Conservation (phyloP, 1,140 invertebrate species). For the Drosophila parabipectinata region DNA sequence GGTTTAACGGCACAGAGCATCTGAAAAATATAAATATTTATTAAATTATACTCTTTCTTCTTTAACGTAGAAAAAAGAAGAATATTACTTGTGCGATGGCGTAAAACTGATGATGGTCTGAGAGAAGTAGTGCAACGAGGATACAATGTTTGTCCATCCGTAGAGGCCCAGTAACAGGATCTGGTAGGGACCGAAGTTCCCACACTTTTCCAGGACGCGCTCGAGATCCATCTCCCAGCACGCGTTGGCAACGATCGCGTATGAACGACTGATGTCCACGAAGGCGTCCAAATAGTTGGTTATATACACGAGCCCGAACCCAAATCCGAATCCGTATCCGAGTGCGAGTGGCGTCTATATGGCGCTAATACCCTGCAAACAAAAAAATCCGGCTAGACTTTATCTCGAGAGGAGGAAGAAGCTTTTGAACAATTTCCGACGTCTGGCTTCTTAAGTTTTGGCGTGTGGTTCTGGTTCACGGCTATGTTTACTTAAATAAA, state of each 20-base stretch:
- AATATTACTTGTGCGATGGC: slow-evolving; percentile 83
- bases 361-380: slow-evolving; percentile 24
- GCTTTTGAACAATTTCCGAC: slow-evolving; percentile 28
- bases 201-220: slow-evolving; percentile 85
- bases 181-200: slow-evolving; percentile 87
- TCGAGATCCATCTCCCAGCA: slow-evolving; percentile 85
- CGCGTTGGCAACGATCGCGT: slow-evolving; percentile 32
- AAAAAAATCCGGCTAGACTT: slow-evolving; percentile 11
- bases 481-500: slow-evolving; percentile 1
- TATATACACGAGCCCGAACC: slow-evolving; percentile 24
- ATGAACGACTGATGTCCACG: slow-evolving; percentile 26
- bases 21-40: slow-evolving; percentile 5
- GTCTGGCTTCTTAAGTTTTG: slow-evolving; percentile 14
- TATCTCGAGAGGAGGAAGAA: slow-evolving; percentile 24
- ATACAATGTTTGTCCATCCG: slow-evolving; percentile 85
- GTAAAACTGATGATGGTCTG: slow-evolving; percentile 85
- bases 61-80: too few relatives aligned
- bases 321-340: not conserved
- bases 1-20: slow-evolving; percentile 6
- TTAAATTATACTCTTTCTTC: not conserved
- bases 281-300: slow-evolving; percentile 9
- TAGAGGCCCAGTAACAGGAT: slow-evolving; percentile 86
- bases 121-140: slow-evolving; percentile 86
- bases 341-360: slow-evolving; percentile 3
- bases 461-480: slow-evolving; percentile 9